A percentile compares a stretch with the other conserved stretches of the same genome.
These are phyloP conservation scores for Argynnis bischoffii DNA, from an alignment of 2,888 invertebrate species.

Conservation along the genomic window DNA sequence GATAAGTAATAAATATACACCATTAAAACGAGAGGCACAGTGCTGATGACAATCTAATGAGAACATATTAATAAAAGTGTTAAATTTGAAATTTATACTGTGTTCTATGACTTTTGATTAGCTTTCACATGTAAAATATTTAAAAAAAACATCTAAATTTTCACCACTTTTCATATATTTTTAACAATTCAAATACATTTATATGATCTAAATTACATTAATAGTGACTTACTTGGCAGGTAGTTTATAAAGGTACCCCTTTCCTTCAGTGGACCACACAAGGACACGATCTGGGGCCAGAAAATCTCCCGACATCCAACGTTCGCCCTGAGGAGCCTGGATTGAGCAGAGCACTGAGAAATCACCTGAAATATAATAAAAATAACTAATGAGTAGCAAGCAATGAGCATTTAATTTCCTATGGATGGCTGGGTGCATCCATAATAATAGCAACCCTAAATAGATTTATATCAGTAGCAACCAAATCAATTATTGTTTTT, in stretches of 20 bases:
- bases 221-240: slow-evolving; percentile 93
- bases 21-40: slow-evolving; percentile 36
- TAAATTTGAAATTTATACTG: slow-evolving; percentile 13
- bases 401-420: not conserved
- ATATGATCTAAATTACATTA: not conserved
- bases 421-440: too few species aligned
- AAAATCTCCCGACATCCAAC: slow-evolving; percentile 98
- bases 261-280: slow-evolving; percentile 97
- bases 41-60: slow-evolving; percentile 48
- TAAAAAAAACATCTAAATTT: not conserved
- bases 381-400: not conserved
- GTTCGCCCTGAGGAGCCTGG: slow-evolving; percentile 92
- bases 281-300: slow-evolving; percentile 94
- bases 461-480: too few species aligned
- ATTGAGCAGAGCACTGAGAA: slow-evolving; percentile 97
- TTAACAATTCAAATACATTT: not conserved
- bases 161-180: not conserved
- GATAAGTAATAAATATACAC: slow-evolving; percentile 6
- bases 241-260: slow-evolving; percentile 96
- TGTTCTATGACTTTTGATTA: slow-evolving; percentile 8
- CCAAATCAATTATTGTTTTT: too few species aligned
- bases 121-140: slow-evolving; percentile 18
- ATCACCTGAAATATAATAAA: slow-evolving; percentile 85
- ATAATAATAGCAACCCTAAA: too few species aligned
- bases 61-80: slow-evolving; percentile 37